Base-by-base conservation (phyloP, 2,113 vertebrate genomes). In the Ictidomys tridecemlineatus region DNA sequence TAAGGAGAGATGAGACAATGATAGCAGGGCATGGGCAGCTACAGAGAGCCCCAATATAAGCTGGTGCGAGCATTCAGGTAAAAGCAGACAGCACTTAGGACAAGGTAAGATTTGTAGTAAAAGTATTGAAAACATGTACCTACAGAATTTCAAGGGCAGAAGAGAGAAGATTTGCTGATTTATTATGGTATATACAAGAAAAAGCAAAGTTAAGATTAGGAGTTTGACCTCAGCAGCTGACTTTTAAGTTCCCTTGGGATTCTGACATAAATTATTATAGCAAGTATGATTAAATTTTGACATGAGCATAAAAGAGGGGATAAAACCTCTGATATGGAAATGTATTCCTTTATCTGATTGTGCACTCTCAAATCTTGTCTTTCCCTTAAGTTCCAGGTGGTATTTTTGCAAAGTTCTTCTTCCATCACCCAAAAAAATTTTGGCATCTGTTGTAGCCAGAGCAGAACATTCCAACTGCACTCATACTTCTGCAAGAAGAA, bases 321-420 rank as follows among this genome's bases (percentile, higher is more conserved):
- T 24, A 92, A 63, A 58, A 18, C 7, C 58, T 45, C 26, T 4
- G 17, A 77, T 1, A 12, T 39, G 34, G 72, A 65, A 30, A 4
- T 37, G 8, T 1, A 37, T 7, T 37, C 17, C 4, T 30, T 42
- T 13, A 37, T 58, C 34, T 22, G 6, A 12, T 32, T 8, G 17
- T 2, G 7, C 28, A 37, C 8, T 11, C 39, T 39, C 34, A 45
- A 58, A 4, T 45, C 13, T 2, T 0, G 0, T 9, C 9, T 82
- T 45, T 14, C 5, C 48, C 20, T 28, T 0, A 11, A 16, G 48
- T 72, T 84, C 6, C 22, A 48, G 2, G 8, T 22, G 39, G 53
- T 2, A 26, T 53, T 26, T 53, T 26, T 73, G 28, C 32, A 51
- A 34, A 56, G n/a, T 48, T 65, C 22, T 45, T 42, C 24, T 20